Percentiles rank a stretch among this genome's conserved stretches.
phyloP scores from a whole-genome alignment of 2,113 vertebrate genomes.

The Antechinus stuartii region DNA sequence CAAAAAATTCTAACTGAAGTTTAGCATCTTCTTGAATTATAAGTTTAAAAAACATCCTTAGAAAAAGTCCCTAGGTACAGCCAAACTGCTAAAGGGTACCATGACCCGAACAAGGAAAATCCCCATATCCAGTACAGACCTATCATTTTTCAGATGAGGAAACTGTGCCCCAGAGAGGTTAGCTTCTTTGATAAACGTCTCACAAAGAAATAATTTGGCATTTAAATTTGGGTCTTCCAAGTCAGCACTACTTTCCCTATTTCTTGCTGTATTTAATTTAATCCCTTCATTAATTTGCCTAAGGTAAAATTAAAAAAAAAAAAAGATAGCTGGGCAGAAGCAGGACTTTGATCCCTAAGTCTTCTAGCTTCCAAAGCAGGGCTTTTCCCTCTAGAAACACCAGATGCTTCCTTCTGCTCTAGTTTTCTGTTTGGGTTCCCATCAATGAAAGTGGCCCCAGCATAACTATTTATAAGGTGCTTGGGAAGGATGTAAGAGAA shows the following conservation, averaged over 20 bases:
- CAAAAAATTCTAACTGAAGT: not conserved
- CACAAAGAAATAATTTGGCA: not conserved
- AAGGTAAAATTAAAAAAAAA: not conserved
- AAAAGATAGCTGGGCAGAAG: not conserved
- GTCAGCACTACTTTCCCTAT: not conserved
- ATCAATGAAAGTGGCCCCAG: not conserved
- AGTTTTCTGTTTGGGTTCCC: not conserved
- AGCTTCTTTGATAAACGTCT: not conserved
- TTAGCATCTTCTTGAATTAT: not conserved
- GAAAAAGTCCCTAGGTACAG: not conserved
- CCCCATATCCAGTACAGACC: not conserved
- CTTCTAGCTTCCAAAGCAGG: not conserved
- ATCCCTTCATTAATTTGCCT: not conserved
- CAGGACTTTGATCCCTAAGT: not conserved
- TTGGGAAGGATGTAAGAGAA: not conserved
- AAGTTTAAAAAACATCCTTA: not conserved
- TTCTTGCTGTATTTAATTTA: not conserved
- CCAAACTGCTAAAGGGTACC: not conserved
- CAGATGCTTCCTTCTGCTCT: not conserved
- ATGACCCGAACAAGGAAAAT: not conserved
- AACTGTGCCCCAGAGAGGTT: not conserved
- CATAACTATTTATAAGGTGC: not conserved
- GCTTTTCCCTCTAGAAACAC: not conserved
- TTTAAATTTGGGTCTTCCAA: not conserved
- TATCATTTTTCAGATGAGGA: not conserved